Evolutionary conservation across 2,888 invertebrate species (phyloP), one percentile per base, ranked within the genome.

Genomic region (Dendrolimus houi): DNA sequence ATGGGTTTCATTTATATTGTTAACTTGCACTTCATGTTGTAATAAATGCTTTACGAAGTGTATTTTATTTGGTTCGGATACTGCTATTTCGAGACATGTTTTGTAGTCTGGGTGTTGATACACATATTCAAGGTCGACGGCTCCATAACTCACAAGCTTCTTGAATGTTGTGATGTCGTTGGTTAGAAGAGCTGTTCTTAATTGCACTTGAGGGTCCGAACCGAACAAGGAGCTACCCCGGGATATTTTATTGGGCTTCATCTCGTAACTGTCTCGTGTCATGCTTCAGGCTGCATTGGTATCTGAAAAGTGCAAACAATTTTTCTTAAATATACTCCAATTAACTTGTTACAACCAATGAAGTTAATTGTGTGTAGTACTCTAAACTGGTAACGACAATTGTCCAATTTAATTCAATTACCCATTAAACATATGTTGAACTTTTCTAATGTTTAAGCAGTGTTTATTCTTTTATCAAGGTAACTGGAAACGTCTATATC

Each of bases 1-100:
- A 57, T 92, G 89, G 2, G 85, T 85, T 62, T 86, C 85, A 71
- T 93, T 93, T 0, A 92, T 69, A 65, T 80, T 87, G 64, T 93
- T 93, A 0, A 93, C 91, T 72, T 94, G 87, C 0, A 93, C 94
- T 59, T 93, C 93, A 57, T 92, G 78, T 58, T 92, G 86, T 10
- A 95, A 72, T 52, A 95, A 79, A 6, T 91, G 81, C 65, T 92
- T 83, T 0, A 93, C 92, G 57, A 93, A 94, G 47, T 92, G 87
- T 42, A 86, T 74, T 62, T 83, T 84, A 53, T 92, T 89, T 13
- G 80, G 77, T 61, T 90, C 87, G 0, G 83, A 85, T 41, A 92
- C 87, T 6, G 94, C 93, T 12, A 93, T 75, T 64, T 94, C 93
- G 14, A 93, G 84, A 61, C 92, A 92, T 1, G 93, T 92, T 72